These are phyloP conservation scores for Halcyon badia DNA, from an alignment of 2,797 vertebrate genomes.

Conservation along the genomic window DNA sequence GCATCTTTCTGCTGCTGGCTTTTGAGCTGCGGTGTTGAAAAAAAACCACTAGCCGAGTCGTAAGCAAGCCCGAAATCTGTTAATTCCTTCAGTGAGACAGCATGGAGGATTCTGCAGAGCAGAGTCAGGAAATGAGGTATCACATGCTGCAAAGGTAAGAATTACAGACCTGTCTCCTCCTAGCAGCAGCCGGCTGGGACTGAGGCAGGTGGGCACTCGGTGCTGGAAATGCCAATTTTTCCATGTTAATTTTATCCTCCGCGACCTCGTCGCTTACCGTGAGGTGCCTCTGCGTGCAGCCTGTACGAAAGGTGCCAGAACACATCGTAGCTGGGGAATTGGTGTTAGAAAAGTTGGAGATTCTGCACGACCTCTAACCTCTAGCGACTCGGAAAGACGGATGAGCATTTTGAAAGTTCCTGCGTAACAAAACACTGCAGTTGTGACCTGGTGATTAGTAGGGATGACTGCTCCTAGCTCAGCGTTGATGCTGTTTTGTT, in stretches of 20 bases:
- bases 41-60: not conserved
- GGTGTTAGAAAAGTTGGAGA: not conserved
- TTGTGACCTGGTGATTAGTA: not conserved
- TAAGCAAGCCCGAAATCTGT: conserved; percentile 19
- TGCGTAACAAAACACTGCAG: not conserved
- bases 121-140: conserved; percentile 76
- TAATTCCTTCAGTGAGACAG: conserved; percentile 24
- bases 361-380: not conserved
- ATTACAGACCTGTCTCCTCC: fast-evolving
- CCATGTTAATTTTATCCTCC: not conserved
- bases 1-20: conserved; percentile 20
- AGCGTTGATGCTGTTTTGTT: not conserved
- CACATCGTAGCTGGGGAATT: not conserved
- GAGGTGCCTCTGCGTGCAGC: not conserved
- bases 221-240: not conserved
- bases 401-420: not conserved
- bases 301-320: not conserved
- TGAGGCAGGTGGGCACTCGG: not conserved
- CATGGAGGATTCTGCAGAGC: conserved; percentile 75
- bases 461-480: not conserved
- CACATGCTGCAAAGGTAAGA: conserved; percentile 82
- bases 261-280: not conserved
- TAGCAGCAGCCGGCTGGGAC: not conserved
- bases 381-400: not conserved
- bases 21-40: conserved; percentile 14